phyloP scores from a whole-genome alignment of 2,888 invertebrate genomes.

The Eilema caniola region DNA sequence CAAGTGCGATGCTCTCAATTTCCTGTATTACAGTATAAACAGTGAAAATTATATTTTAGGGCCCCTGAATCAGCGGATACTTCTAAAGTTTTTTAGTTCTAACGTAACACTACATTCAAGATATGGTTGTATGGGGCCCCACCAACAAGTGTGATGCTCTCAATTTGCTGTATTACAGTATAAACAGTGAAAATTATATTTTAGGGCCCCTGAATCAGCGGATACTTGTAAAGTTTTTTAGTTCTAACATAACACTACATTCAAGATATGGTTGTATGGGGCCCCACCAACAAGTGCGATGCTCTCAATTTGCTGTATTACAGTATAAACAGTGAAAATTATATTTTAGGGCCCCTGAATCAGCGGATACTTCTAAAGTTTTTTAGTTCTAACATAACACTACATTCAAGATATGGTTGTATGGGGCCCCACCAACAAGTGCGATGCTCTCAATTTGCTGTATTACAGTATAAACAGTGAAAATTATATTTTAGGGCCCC shows the following conservation, averaged over 20 bases:
- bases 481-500: no score
- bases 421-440: no score
- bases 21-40: constrained; percentile 35
- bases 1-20: constrained; percentile 38
- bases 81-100: no score
- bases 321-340: constrained; percentile 31
- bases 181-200: constrained; percentile 28
- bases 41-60: constrained; percentile 10
- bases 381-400: no score
- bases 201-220: not conserved
- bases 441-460: no score
- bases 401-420: no score
- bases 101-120: no score
- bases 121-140: constrained; percentile 30
- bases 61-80: not conserved
- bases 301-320: constrained; percentile 35
- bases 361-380: not conserved
- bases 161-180: constrained; percentile 29
- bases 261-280: no score
- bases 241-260: no score
- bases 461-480: no score
- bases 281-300: constrained; percentile 38
- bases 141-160: constrained; percentile 42
- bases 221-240: no score
- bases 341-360: not conserved